Percentiles rank a stretch among this genome's conserved stretches.
Conservation (phyloP, 2,113 vertebrate genomes). For the Stercorarius parasiticus region DNA sequence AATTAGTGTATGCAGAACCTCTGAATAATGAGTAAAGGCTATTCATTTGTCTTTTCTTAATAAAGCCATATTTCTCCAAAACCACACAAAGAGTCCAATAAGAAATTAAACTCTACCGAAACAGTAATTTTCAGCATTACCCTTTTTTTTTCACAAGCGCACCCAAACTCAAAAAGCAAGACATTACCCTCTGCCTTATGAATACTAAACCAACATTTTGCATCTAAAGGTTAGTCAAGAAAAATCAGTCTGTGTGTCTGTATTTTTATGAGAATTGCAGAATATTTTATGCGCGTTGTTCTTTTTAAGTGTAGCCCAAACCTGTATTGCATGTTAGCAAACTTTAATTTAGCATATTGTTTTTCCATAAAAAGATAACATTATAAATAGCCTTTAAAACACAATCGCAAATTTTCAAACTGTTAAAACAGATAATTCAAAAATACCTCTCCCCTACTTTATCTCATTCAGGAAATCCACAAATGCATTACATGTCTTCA, state of each 20-base stretch:
- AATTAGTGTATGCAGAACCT: slow-evolving; percentile 2
- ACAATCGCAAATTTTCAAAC: not conserved
- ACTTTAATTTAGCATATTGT: not conserved
- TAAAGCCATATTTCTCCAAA: not conserved
- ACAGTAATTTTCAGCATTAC: not conserved
- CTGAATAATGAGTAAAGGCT: not conserved
- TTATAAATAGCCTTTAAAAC: not conserved
- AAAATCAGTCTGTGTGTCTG: not conserved
- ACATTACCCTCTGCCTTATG: not conserved
- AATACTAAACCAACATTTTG: slow-evolving; percentile 18
- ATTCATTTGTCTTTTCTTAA: slow-evolving; percentile 7
- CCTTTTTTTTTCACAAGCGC: not conserved
- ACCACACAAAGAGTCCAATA: not conserved
- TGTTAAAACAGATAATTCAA: not conserved
- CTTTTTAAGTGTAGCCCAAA: not conserved
- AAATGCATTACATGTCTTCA: not conserved
- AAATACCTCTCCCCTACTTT: not conserved
- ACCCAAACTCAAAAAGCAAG: not conserved
- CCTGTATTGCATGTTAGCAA: not conserved
- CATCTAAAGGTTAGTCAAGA: not conserved
- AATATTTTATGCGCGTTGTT: not conserved
- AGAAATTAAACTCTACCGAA: slow-evolving; percentile 20
- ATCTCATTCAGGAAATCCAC: not conserved
- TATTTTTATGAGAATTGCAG: not conserved
- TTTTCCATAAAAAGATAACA: not conserved